phyloP scores from a whole-genome alignment of 2,888 invertebrate genomes.

The Tuta absoluta region DNA sequence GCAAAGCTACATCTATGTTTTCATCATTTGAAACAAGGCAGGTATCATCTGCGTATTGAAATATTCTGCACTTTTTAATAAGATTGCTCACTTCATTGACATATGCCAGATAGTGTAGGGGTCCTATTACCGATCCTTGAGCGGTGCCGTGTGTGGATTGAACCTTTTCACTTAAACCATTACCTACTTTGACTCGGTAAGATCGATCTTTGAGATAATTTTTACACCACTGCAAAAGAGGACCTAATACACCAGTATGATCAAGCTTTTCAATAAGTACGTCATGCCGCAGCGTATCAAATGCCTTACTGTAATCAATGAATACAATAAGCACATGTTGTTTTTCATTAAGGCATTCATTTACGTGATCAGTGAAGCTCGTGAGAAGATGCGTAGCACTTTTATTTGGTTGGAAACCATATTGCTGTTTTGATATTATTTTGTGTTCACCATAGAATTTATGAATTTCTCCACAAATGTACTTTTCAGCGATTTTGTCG shows the following conservation, averaged over 20 bases:
- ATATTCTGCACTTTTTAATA: constrained; percentile 2
- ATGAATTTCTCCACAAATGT: not conserved
- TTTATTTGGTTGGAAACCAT: constrained; percentile 17
- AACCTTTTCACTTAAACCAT: not conserved
- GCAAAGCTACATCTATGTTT: not conserved
- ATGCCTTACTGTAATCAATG: no score
- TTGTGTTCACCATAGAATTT: not conserved
- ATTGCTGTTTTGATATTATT: constrained; percentile 7
- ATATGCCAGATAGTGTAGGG: constrained; percentile 4
- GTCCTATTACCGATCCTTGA: constrained; percentile 19
- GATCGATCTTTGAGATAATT: constrained; percentile 16
- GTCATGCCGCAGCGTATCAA: no score
- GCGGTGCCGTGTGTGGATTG: constrained; percentile 20
- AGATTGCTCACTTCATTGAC: not conserved
- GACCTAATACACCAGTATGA: constrained; percentile 15
- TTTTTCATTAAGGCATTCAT: not conserved
- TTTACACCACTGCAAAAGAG: not conserved
- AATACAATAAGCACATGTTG: constrained; percentile 9
- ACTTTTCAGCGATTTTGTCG: constrained; percentile 13
- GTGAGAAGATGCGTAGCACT: not conserved
- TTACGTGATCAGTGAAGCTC: not conserved
- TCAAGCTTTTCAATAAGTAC: constrained; percentile 9
- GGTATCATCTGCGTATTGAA: constrained; percentile 7
- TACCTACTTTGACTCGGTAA: constrained; percentile 9
- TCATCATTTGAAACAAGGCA: not conserved